Evolutionary conservation across 2,113 vertebrate species (phyloP).

Genomic region (Penelope pileata): DNA sequence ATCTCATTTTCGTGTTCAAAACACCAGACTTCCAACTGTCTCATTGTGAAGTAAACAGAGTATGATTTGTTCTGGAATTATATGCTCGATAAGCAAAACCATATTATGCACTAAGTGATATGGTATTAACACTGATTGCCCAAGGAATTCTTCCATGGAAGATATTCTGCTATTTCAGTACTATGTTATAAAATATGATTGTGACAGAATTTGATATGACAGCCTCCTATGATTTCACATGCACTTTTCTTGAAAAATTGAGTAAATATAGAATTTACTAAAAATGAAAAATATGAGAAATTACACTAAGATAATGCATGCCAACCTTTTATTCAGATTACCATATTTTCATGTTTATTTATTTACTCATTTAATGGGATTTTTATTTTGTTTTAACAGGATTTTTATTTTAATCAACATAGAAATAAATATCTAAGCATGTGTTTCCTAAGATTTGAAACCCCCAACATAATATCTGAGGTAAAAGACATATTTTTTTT

Average conservation of each 20-base stretch:
- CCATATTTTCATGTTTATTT: background rate
- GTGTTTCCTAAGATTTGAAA: background rate
- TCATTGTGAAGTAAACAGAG: background rate
- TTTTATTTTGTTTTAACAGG: background rate
- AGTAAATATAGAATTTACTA: background rate
- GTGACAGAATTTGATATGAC: background rate
- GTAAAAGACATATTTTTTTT: background rate
- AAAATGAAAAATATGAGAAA: background rate
- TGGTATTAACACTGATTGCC: background rate
- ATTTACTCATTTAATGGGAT: background rate
- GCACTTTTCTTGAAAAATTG: background rate
- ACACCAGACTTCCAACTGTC: background rate
- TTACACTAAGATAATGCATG: background rate
- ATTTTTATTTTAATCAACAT: background rate
- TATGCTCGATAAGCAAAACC: background rate
- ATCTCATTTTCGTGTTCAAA: background rate
- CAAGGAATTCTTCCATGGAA: background rate
- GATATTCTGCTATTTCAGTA: background rate
- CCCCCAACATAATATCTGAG: fast-evolving
- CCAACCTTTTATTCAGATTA: background rate
- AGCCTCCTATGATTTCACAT: background rate
- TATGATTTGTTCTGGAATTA: background rate
- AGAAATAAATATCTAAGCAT: background rate
- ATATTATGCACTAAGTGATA: background rate
- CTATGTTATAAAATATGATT: background rate